Conservation (phyloP, 2,113 vertebrate species). For the Eulemur rufifrons region DNA sequence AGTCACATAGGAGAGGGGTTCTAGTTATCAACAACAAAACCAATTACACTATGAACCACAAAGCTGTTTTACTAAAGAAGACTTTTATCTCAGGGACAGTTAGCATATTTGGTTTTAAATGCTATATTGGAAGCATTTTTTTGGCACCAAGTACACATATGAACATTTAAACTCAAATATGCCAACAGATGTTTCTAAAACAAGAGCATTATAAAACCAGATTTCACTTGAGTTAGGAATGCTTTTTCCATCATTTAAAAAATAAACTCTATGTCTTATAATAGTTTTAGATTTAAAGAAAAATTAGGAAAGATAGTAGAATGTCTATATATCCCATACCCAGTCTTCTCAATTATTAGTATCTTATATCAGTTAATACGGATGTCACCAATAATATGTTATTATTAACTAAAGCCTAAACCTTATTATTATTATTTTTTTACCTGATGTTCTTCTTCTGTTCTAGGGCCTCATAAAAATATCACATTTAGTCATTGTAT, state of each 20-base stretch:
- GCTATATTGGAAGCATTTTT: constrained; percentile 34
- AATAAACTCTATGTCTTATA: background rate
- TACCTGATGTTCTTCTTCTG: background rate
- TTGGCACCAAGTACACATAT: constrained; percentile 1
- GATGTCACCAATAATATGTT: background rate
- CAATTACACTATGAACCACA: background rate
- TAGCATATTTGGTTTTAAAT: background rate
- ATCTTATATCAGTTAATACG: background rate
- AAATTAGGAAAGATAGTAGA: background rate
- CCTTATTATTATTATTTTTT: background rate
- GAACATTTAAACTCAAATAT: constrained; percentile 45
- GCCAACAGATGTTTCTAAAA: constrained; percentile 45
- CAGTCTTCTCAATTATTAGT: background rate
- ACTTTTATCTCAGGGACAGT: background rate
- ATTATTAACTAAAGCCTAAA: background rate
- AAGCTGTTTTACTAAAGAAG: background rate
- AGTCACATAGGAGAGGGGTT: background rate
- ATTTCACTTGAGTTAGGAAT: background rate
- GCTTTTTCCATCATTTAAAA: background rate
- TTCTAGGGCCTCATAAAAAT: background rate
- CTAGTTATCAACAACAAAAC: background rate
- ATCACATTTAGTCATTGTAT: background rate
- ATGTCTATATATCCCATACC: background rate
- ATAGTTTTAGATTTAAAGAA: background rate
- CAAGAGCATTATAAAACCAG: constrained; percentile 45